Evolutionary conservation across 1,140 invertebrate genomes (phyloP).

Genomic region (Micrasema minimum): DNA sequence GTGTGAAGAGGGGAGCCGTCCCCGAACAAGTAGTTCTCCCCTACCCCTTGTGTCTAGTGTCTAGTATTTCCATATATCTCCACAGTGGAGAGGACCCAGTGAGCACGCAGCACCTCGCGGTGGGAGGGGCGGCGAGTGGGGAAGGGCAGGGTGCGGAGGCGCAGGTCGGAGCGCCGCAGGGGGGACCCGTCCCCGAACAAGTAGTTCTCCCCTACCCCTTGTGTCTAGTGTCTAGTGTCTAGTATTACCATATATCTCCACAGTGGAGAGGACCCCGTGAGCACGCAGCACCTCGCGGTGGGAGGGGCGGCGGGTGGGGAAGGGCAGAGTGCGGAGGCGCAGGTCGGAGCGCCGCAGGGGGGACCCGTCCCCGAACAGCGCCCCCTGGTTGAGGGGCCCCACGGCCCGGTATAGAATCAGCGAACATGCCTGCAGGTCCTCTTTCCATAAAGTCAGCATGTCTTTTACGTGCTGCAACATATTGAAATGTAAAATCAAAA

Average conservation of each 20-base stretch:
- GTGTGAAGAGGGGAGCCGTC: too few relatives aligned
- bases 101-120: slow-evolving; percentile 82
- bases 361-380: slow-evolving; percentile 81
- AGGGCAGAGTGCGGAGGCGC: slow-evolving; percentile 80
- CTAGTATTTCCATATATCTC: slow-evolving; percentile 85
- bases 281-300: slow-evolving; percentile 84
- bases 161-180: slow-evolving; percentile 74
- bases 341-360: slow-evolving; percentile 75
- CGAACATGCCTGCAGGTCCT: slow-evolving; percentile 75
- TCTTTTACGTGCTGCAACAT: slow-evolving; percentile 82
- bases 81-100: slow-evolving; percentile 76
- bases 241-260: slow-evolving; percentile 85
- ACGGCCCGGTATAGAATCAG: slow-evolving; percentile 83
- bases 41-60: too few relatives aligned
- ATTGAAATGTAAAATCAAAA: too few relatives aligned
- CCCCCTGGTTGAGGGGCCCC: slow-evolving; percentile 76
- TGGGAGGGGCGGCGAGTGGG: too few relatives aligned
- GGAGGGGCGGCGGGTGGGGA: slow-evolving; percentile 84
- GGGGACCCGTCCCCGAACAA: too few relatives aligned
- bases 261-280: slow-evolving; percentile 75
- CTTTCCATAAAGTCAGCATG: slow-evolving; percentile 76
- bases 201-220: too few relatives aligned
- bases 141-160: too few relatives aligned
- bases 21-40: too few relatives aligned
- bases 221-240: too few relatives aligned